Evolutionary conservation across 2,888 invertebrate genomes (phyloP), one percentile per base, ranked within the genome.

Genomic region (Drosophila lutescens): DNA sequence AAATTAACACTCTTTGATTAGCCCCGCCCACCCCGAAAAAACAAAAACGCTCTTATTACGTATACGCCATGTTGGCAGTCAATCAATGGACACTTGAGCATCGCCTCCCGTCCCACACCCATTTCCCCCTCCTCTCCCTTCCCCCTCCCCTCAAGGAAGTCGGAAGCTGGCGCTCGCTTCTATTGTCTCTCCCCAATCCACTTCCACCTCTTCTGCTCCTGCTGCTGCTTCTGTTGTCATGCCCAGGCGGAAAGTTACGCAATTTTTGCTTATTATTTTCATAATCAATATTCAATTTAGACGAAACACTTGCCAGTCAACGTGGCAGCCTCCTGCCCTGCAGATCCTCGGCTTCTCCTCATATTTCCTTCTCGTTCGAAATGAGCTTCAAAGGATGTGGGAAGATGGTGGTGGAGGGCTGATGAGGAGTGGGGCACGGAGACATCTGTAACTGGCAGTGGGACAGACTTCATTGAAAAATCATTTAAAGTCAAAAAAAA

Each of bases 211-310:
- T 43, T 15, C 34, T 3, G 20, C 15, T 34, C 8, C 34, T 67
- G 74, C 63, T 81, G 67, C 34, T 67, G 77, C 63, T 81, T 67
- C 36, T 71, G 77, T 76, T 88, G 86, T 80, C 86, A 80, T 81
- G 88, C 73, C 73, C 80, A 78, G 81, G 88, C 81, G 72, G 63
- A 55, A 82, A 83, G 84, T 88, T 83, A 83, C 86, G 84, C 83
- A 88, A 88, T 88, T 83, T 86, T 86, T 87, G 89, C 88, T 89
- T 89, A 86, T 89, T 89, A 89, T 88, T 87, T 89, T 89, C 89
- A 89, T 88, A 86, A 86, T 89, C 85, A 86, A 86, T 89, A 89
- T 86, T 86, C 85, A 89, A 89, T 89, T 86, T 86, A 80, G 86
- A 65, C 81, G 68, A 87, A 87, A 82, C 88, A 87, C 86, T 82